Evolutionary conservation across 1,140 invertebrate genomes (phyloP).

Genomic region (Marisa cornuarietis): DNA sequence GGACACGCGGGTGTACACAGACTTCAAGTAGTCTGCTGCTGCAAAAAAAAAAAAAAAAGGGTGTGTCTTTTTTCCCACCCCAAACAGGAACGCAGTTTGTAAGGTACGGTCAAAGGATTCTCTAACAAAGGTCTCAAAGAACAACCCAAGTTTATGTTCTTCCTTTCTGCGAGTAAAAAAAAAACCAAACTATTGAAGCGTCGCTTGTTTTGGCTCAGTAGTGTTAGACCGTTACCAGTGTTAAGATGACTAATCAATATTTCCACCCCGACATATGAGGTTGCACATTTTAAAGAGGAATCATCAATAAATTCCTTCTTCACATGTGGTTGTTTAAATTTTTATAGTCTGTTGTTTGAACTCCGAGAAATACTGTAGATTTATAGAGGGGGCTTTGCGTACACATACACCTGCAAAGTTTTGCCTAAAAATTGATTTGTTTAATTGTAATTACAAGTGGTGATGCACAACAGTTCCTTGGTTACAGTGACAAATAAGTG

Average conservation of each 20-base stretch:
- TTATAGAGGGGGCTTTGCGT: too few relatives aligned
- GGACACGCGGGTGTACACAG: neutral
- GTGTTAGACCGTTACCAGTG: neutral
- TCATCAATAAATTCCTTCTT: too few relatives aligned
- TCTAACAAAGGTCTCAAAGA: neutral
- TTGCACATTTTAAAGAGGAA: too few relatives aligned
- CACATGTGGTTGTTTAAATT: too few relatives aligned
- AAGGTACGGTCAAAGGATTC: neutral
- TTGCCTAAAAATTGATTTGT: too few relatives aligned
- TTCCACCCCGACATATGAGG: too few relatives aligned
- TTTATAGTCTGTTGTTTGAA: too few relatives aligned
- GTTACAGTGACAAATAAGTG: too few relatives aligned
- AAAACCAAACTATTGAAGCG: neutral
- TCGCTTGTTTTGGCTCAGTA: neutral
- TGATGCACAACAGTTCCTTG: too few relatives aligned
- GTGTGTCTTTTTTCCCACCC: neutral
- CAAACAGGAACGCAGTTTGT: neutral
- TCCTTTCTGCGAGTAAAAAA: neutral
- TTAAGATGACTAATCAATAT: neutral
- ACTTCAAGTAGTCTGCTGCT: neutral
- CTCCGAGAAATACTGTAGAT: too few relatives aligned
- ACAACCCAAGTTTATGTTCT: neutral
- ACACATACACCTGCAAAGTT: too few relatives aligned
- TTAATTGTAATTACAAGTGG: too few relatives aligned
- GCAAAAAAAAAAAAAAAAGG: neutral